These are phyloP conservation scores for Montifringilla adamsi DNA, from an alignment of 2,113 vertebrate species.

Conservation along the genomic window DNA sequence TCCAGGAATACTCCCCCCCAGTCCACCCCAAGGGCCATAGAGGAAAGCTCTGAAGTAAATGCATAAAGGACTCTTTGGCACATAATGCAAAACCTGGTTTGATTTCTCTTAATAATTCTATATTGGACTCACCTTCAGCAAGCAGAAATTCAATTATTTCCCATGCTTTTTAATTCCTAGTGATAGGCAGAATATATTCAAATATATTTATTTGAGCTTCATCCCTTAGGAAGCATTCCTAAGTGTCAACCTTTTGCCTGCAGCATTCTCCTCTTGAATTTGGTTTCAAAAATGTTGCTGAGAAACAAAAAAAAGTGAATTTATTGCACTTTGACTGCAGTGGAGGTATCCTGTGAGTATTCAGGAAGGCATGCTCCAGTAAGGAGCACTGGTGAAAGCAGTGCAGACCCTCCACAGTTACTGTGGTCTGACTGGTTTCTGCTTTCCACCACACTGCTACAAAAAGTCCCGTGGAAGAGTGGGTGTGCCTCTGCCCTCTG, in stretches of 20 bases:
- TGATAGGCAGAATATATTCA: neutral
- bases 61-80: neutral
- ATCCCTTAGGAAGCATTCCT: neutral
- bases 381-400: neutral
- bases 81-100: neutral
- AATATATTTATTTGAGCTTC: neutral
- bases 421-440: neutral
- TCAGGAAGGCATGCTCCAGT: neutral
- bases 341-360: neutral
- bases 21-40: neutral
- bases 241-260: neutral
- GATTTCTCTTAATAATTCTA: neutral
- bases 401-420: fast-evolving
- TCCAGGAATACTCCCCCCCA: neutral
- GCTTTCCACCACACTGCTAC: neutral
- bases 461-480: fast-evolving
- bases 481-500: neutral
- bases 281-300: neutral
- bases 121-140: neutral
- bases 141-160: neutral
- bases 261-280: neutral
- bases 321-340: neutral
- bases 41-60: neutral
- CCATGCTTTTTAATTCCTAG: neutral
- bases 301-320: neutral